Conservation (phyloP, 2,888 invertebrate genomes). For the Diabrotica balteata region DNA sequence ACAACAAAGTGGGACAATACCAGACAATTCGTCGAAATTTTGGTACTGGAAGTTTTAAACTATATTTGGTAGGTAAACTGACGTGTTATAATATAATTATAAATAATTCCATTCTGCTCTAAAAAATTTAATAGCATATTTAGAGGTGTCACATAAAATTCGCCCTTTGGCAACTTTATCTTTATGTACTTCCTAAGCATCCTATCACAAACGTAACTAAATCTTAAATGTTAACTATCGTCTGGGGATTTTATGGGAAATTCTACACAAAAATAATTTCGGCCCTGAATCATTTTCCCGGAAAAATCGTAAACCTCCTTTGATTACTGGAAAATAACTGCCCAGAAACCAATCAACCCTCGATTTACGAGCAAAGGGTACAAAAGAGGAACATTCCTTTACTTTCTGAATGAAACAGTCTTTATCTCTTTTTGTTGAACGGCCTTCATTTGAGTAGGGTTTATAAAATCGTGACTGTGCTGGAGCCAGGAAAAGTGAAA, state of each 20-base stretch:
- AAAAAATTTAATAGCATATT: too few relatives aligned
- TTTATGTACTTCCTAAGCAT: neutral
- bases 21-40: too few relatives aligned
- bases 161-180: too few relatives aligned
- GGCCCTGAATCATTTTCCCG: conserved; percentile 3
- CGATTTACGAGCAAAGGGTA: conserved; percentile 11
- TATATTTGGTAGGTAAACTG: too few relatives aligned
- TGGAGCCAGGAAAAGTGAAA: too few relatives aligned
- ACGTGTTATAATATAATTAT: too few relatives aligned
- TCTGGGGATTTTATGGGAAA: conserved; percentile 3
- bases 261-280: conserved; percentile 5
- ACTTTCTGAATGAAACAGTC: conserved; percentile 4
- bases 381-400: conserved; percentile 8
- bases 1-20: too few relatives aligned
- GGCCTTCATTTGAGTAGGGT: neutral
- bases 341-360: conserved; percentile 9
- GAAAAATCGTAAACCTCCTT: conserved; percentile 6
- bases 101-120: too few relatives aligned
- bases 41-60: too few relatives aligned
- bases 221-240: conserved; percentile 5
- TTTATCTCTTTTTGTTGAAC: conserved; percentile 5
- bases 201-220: neutral
- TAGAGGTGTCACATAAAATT: too few relatives aligned
- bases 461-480: neutral
- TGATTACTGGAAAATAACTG: conserved; percentile 10